Evolutionary conservation across 92 coral and sea anemone genomes (phyloP).

Genomic region (Phymanthus crucifer): DNA sequence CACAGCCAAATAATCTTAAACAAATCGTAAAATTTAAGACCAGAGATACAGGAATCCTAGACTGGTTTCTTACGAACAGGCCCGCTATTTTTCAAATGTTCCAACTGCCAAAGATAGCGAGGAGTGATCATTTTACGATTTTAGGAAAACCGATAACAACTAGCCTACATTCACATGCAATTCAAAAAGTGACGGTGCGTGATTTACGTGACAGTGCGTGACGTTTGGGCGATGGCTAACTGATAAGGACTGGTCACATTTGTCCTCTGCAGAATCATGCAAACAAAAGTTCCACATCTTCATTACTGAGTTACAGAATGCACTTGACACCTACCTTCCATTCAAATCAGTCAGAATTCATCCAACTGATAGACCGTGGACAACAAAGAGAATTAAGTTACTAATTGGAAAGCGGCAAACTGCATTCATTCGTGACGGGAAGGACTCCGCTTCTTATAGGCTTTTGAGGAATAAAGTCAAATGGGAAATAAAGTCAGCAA

Average conservation of each 20-base stretch:
- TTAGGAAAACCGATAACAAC: constrained; percentile 28
- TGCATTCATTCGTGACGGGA: constrained; percentile 19
- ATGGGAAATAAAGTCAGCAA: constrained; percentile 41
- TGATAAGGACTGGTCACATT: constrained; percentile 48
- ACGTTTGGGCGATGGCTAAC: constrained; percentile 40
- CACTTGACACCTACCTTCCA: neutral
- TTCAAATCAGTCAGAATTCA: neutral
- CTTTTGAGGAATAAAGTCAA: constrained; percentile 58
- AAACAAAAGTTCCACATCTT: constrained; percentile 35
- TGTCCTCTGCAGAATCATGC: constrained; percentile 29
- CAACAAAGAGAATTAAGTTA: neutral
- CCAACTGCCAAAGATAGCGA: constrained; percentile 23
- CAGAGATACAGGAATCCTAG: constrained; percentile 40
- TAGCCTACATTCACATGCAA: neutral
- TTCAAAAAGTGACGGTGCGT: constrained; percentile 20
- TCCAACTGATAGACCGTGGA: constrained; percentile 22
- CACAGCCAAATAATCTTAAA: constrained; percentile 25
- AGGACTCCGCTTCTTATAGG: constrained; percentile 44
- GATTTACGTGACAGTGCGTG: constrained; percentile 36
- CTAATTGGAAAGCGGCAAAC: neutral
- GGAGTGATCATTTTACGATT: neutral
- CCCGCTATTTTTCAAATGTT: constrained; percentile 27
- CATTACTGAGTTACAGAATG: constrained; percentile 28
- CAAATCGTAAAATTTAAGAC: constrained; percentile 38
- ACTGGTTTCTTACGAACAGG: constrained; percentile 45